A percentile compares a stretch with the other conserved stretches of the same genome.
Conservation (phyloP, 2,113 vertebrate species). For the Ahaetulla prasina region DNA sequence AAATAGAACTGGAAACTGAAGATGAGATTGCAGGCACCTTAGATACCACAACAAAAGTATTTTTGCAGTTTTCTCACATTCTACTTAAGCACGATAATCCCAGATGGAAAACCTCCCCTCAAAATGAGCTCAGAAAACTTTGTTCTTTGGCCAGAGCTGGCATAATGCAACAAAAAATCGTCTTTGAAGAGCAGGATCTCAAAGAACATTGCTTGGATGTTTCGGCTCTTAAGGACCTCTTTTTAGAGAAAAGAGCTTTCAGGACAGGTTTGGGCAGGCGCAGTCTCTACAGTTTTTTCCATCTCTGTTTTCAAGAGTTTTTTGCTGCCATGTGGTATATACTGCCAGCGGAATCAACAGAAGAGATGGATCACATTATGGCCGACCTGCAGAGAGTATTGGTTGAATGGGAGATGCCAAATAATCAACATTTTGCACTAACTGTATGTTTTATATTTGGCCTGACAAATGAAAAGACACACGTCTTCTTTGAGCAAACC, state of each 20-base stretch:
- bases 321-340: conserved; percentile 36
- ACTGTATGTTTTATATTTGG: conserved; percentile 29
- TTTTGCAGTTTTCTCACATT: background rate
- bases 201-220: background rate
- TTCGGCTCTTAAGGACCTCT: conserved; percentile 21
- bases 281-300: conserved; percentile 43
- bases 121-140: background rate
- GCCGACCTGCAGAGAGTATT: background rate
- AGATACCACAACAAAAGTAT: conserved; percentile 27
- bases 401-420: background rate
- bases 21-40: background rate
- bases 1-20: conserved; percentile 8
- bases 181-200: conserved; percentile 31
- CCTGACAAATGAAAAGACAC: conserved; percentile 10
- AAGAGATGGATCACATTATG: background rate
- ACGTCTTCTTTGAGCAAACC: background rate
- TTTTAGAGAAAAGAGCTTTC: conserved; percentile 30
- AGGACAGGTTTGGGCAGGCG: background rate
- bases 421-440: background rate
- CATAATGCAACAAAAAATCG: background rate
- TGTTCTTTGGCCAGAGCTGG: conserved; percentile 18
- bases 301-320: conserved; percentile 54
- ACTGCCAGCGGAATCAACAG: background rate
- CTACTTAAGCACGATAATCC: background rate
- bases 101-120: background rate